A percentile compares a stretch with the other conserved stretches of the same genome.
Evolutionary conservation across 2,797 vertebrate species (phyloP).

Genomic region (Phaenicophaeus curvirostris): DNA sequence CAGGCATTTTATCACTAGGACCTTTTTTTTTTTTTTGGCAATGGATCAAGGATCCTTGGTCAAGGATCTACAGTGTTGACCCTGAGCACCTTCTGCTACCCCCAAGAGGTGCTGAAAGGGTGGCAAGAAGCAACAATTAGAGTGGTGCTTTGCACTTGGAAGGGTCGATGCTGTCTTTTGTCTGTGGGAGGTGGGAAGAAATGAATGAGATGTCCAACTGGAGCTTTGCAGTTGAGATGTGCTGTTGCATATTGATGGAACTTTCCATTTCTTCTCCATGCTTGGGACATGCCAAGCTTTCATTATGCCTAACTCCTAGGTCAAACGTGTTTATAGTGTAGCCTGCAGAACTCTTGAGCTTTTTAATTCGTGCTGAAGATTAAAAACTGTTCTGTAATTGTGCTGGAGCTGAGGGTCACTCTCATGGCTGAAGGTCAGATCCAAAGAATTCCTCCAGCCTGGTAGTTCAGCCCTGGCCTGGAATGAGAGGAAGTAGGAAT

Average conservation of each 20-base stretch:
- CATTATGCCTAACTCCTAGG: background rate
- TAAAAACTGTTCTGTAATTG: background rate
- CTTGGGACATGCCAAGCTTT: background rate
- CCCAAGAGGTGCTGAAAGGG: background rate
- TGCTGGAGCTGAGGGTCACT: background rate
- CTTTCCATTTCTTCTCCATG: background rate
- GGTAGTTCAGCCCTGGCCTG: background rate
- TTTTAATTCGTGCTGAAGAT: background rate
- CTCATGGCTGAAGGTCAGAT: background rate
- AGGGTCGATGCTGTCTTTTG: background rate
- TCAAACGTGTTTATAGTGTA: background rate
- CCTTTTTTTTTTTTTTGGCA: too few species aligned
- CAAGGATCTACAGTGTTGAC: background rate
- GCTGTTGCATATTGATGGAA: background rate
- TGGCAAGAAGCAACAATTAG: accelerated
- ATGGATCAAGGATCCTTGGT: background rate
- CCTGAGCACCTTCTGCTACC: accelerated
- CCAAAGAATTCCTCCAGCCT: background rate
- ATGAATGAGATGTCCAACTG: accelerated
- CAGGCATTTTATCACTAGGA: background rate
- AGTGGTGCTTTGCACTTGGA: background rate
- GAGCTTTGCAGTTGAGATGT: background rate
- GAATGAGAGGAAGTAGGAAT: constrained; percentile 18
- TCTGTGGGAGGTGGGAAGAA: background rate
- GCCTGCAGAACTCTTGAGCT: background rate